These are phyloP conservation scores for Ochropacha duplaris DNA, from an alignment of 2,888 invertebrate species.

Conservation along the genomic window DNA sequence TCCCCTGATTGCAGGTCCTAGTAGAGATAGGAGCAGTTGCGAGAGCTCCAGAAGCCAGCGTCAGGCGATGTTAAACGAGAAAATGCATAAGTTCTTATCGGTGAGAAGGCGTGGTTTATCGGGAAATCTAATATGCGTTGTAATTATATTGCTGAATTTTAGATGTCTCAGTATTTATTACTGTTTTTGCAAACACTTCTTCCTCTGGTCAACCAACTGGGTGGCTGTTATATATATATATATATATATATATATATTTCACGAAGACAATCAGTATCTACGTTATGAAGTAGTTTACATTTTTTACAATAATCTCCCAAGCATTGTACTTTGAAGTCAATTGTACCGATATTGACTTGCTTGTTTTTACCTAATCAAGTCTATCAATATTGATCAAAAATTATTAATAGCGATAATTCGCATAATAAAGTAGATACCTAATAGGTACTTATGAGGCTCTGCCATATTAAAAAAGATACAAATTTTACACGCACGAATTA, in stretches of 20 bases:
- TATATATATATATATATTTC: constrained; percentile 46
- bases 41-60: constrained; percentile 89
- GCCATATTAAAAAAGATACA: background rate
- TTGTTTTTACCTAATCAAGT: background rate
- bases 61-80: constrained; percentile 94
- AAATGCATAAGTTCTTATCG: constrained; percentile 97
- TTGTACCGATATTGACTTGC: background rate
- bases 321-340: background rate
- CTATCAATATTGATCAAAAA: background rate
- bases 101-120: constrained; percentile 84
- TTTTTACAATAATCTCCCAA: constrained; percentile 8
- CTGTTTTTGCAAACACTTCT: constrained; percentile 65
- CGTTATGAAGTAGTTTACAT: constrained; percentile 50
- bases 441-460: no score
- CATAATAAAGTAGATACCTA: no score
- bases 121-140: constrained; percentile 62
- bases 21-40: constrained; percentile 85
- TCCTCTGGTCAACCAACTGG: constrained; percentile 69
- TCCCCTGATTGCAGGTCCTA: constrained; percentile 80
- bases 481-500: background rate
- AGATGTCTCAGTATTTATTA: constrained; percentile 70
- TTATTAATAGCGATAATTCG: no score
- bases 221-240: constrained; percentile 57
- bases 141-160: constrained; percentile 69
- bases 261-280: constrained; percentile 33